phyloP scores from a whole-genome alignment of 2,888 invertebrate genomes.

The Chorisops tibialis region DNA sequence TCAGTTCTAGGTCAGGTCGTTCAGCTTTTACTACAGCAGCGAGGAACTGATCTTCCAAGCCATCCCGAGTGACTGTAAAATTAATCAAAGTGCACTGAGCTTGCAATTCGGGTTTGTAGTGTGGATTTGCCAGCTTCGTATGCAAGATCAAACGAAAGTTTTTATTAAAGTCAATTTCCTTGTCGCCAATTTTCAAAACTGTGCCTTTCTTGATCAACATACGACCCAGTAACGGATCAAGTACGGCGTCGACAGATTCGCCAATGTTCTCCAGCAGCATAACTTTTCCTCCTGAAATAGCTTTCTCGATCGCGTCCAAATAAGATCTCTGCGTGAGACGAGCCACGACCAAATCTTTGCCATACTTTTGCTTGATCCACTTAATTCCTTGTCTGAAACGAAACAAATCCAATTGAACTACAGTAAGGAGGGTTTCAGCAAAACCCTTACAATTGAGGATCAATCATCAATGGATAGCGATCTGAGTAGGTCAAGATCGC shows the following conservation, averaged over 20 bases:
- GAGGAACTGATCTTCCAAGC: conserved; percentile 87
- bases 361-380: conserved; percentile 91
- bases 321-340: conserved; percentile 79
- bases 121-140: conserved; percentile 92
- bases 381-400: conserved; percentile 74
- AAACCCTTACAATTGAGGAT: conserved; percentile 70
- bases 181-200: conserved; percentile 81
- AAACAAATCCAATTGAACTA: conserved; percentile 12
- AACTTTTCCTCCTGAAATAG: conserved; percentile 69
- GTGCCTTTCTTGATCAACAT: conserved; percentile 85
- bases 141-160: conserved; percentile 81
- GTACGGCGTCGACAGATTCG: conserved; percentile 83
- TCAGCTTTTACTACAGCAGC: conserved; percentile 93
- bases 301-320: conserved; percentile 75
- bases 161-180: conserved; percentile 84
- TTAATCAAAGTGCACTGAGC: conserved; percentile 94
- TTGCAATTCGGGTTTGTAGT: conserved; percentile 95
- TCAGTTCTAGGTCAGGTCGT: conserved; percentile 82
- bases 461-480: conserved; percentile 93
- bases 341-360: conserved; percentile 66
- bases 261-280: conserved; percentile 86
- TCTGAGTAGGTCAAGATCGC: conserved; percentile 85
- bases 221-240: conserved; percentile 84
- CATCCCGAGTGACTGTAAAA: conserved; percentile 91
- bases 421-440: neutral